phyloP scores from a whole-genome alignment of 2,797 vertebrate species.

The Hipposideros larvatus region DNA sequence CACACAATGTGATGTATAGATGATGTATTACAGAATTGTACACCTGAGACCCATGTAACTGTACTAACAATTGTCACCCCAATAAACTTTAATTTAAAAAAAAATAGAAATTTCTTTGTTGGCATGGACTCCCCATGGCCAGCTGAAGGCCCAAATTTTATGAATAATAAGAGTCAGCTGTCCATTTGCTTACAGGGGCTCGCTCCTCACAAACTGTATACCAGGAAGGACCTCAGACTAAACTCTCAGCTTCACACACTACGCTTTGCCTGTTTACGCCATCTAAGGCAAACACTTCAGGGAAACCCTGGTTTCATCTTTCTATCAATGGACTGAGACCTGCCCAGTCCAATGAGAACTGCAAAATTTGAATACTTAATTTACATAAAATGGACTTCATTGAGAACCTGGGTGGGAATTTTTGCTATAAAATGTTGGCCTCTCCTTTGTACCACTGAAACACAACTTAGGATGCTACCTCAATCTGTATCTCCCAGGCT shows the following conservation, averaged over 20 bases:
- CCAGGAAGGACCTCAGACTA: background rate
- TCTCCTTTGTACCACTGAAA: background rate
- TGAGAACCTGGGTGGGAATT: background rate
- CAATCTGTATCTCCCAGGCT: background rate
- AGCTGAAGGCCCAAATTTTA: background rate
- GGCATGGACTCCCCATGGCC: background rate
- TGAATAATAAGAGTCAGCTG: background rate
- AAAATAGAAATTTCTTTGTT: background rate
- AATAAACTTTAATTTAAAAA: too few relatives aligned
- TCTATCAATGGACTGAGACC: background rate
- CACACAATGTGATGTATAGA: too few relatives aligned
- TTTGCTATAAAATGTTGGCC: background rate
- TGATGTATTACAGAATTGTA: too few relatives aligned
- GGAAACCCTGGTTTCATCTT: background rate
- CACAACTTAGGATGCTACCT: background rate
- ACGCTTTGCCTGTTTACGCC: background rate
- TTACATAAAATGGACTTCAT: background rate
- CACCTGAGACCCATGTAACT: too few relatives aligned
- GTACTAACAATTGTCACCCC: too few relatives aligned
- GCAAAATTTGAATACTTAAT: background rate
- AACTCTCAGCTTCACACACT: background rate
- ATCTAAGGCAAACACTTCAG: background rate
- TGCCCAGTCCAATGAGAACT: background rate
- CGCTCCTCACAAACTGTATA: background rate
- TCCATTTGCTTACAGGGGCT: background rate